Conservation (phyloP, 2,797 vertebrate species). For the Parauchenoglanis punctatus region DNA sequence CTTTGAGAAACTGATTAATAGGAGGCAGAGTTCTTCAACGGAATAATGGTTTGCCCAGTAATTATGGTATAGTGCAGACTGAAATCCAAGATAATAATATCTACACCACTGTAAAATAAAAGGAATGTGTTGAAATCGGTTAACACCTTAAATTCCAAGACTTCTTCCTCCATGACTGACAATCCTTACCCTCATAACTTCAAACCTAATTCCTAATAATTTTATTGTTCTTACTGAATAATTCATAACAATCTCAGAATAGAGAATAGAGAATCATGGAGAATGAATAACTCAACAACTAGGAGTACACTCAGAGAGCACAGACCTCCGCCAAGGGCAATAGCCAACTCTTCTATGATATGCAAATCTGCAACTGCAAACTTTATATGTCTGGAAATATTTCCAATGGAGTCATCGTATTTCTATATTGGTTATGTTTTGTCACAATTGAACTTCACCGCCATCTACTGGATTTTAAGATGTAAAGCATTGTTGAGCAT, state of each 20-base stretch:
- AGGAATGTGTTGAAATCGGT: not conserved
- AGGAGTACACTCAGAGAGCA: no score
- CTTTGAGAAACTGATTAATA: not conserved
- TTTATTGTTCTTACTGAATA: not conserved
- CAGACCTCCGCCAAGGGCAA: no score
- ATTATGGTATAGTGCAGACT: not conserved
- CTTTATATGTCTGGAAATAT: no score
- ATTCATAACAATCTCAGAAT: not conserved
- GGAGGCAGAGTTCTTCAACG: not conserved
- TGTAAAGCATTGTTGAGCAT: no score
- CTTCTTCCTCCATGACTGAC: not conserved
- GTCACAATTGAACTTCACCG: no score
- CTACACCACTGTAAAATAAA: not conserved
- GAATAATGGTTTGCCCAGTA: not conserved
- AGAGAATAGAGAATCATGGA: no score
- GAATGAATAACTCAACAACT: not conserved
- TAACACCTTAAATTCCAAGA: not conserved
- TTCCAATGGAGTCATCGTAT: no score
- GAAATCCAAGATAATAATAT: constrained; percentile 2
- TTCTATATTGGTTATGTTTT: no score
- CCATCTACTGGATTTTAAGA: no score
- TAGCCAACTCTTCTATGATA: no score
- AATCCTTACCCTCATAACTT: not conserved
- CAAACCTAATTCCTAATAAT: not conserved
- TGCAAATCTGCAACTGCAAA: no score